These are phyloP conservation scores for Lucilia sericata DNA, from an alignment of 1,140 invertebrate species.

Conservation along the genomic window DNA sequence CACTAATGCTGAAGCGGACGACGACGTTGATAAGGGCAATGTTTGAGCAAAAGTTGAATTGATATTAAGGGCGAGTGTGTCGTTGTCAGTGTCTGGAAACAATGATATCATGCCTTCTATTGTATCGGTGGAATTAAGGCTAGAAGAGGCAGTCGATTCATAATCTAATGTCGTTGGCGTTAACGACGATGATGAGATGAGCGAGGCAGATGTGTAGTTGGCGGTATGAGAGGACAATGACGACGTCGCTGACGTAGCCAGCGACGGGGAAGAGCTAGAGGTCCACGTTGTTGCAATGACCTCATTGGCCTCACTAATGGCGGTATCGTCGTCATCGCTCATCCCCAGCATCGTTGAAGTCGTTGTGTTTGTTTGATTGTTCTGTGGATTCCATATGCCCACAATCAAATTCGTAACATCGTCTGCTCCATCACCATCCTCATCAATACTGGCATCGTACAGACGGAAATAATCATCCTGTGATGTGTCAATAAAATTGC, in stretches of 20 bases:
- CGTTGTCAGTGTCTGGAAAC: constrained; percentile 33
- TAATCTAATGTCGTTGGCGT: background rate
- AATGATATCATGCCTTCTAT: background rate
- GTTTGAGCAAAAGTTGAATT: background rate
- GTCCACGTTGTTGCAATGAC: constrained; percentile 18
- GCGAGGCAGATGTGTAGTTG: constrained; percentile 8
- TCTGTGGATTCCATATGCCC: constrained; percentile 45
- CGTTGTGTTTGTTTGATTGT: constrained; percentile 45
- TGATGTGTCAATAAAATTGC: constrained; percentile 38
- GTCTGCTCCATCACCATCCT: background rate
- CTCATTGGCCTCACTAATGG: constrained; percentile 1
- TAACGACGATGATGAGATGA: background rate
- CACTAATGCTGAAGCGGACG: background rate
- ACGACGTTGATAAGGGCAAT: background rate
- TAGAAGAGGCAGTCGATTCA: constrained; percentile 8
- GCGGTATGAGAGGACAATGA: background rate
- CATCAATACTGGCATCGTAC: constrained; percentile 34
- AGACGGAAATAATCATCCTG: constrained; percentile 46
- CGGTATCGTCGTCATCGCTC: background rate
- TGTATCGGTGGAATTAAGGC: constrained; percentile 26
- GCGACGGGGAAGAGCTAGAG: background rate
- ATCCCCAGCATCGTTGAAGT: background rate
- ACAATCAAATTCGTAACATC: constrained; percentile 35
- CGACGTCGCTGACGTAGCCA: background rate
- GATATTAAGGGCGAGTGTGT: background rate